These are phyloP conservation scores for Pogonocichla stellata DNA, from an alignment of 2,113 vertebrate genomes.

Conservation along the genomic window DNA sequence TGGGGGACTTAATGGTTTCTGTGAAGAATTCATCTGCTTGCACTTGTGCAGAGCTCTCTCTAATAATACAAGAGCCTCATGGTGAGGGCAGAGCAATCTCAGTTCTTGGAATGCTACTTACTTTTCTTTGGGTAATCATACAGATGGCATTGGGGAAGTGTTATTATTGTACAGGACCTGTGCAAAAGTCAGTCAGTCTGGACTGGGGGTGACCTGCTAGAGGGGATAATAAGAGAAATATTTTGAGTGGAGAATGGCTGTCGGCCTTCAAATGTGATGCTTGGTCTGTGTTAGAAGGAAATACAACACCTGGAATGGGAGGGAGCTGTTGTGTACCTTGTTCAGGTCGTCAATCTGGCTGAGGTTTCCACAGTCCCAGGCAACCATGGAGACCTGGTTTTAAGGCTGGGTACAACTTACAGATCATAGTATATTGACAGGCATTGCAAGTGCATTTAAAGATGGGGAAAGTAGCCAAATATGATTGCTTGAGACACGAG, in stretches of 20 bases:
- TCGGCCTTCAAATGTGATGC: not conserved
- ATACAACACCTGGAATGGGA: not conserved
- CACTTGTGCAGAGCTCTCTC: not conserved
- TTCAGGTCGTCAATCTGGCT: not conserved
- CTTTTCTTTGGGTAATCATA: not conserved
- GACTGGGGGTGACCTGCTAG: not conserved
- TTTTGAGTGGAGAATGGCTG: not conserved
- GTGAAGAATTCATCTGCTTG: not conserved
- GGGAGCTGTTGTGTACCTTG: not conserved
- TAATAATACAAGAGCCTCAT: not conserved
- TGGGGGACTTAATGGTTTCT: not conserved
- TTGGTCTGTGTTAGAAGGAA: not conserved
- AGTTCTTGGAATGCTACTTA: accelerated
- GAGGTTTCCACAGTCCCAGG: not conserved
- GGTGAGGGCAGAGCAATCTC: not conserved
- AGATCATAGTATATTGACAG: not conserved
- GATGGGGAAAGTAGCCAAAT: not conserved
- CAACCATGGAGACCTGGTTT: not conserved
- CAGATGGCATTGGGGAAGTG: not conserved
- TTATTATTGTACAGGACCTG: not conserved
- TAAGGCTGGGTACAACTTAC: not conserved
- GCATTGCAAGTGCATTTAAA: not conserved
- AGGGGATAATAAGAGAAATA: not conserved
- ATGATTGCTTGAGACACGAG: not conserved
- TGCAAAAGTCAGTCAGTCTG: not conserved